Conservation (phyloP, 2,888 invertebrate species). For the Stegophylla sp. region DNA sequence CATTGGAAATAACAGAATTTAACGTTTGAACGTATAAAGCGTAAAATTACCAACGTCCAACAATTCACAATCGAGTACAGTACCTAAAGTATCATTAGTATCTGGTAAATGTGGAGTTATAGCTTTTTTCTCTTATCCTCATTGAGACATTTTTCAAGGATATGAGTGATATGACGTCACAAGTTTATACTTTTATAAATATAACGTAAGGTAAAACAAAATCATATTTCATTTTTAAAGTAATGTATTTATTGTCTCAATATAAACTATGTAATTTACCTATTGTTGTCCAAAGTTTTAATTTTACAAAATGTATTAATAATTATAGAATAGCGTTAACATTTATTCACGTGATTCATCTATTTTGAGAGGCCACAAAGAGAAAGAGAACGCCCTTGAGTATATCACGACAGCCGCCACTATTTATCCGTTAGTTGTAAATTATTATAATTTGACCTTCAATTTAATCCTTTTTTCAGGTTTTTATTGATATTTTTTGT, state of each 20-base stretch:
- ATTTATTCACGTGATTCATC: conserved; percentile 32
- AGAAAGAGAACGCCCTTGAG: conserved; percentile 52
- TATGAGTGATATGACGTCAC: background rate
- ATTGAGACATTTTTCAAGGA: conserved; percentile 22
- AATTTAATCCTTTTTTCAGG: conserved; percentile 29
- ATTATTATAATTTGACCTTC: conserved; percentile 38
- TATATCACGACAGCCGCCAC: background rate
- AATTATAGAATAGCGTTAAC: background rate
- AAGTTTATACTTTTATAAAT: background rate
- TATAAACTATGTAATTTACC: background rate
- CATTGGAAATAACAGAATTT: background rate
- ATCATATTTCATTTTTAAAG: background rate
- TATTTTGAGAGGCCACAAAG: conserved; percentile 33
- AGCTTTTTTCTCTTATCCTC: background rate
- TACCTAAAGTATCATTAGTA: background rate
- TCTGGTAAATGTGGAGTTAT: conserved; percentile 2
- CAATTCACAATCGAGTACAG: background rate
- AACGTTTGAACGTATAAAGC: background rate
- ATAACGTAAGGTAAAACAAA: background rate
- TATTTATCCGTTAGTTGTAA: conserved; percentile 29
- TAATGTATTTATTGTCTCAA: background rate
- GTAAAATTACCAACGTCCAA: background rate
- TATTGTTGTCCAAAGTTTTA: conserved; percentile 7
- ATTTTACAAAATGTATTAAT: background rate
- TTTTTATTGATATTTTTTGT: conserved; percentile 14